phyloP scores from a whole-genome alignment of 2,797 vertebrate species.

The Acipenser ruthenus region DNA sequence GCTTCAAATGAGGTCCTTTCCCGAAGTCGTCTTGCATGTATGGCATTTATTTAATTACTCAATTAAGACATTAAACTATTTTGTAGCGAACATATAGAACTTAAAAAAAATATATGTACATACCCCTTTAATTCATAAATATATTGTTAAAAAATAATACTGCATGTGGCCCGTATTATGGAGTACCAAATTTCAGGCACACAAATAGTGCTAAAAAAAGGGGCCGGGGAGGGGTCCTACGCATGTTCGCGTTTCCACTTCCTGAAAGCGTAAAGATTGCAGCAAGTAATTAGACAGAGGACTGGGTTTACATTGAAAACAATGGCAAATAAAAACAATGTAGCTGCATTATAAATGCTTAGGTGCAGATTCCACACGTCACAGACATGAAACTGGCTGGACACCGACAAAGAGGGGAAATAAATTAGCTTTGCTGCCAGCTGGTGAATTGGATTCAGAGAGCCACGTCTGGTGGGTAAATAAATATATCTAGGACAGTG shows the following conservation, averaged over 20 bases:
- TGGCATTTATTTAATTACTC: too few relatives aligned
- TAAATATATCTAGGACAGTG: conserved; percentile 8
- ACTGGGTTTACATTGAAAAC: conserved; percentile 22
- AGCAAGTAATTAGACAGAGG: conserved; percentile 17
- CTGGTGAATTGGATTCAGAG: background rate
- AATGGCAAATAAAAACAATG: conserved; percentile 10
- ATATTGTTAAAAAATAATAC: too few relatives aligned
- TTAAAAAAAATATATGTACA: too few relatives aligned
- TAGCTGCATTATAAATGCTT: conserved; percentile 3
- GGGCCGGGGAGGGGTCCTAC: conserved; percentile 12
- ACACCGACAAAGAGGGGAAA: conserved; percentile 7
- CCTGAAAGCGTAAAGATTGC: conserved; percentile 21
- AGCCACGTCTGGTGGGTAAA: conserved; percentile 4
- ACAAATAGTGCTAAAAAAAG: background rate
- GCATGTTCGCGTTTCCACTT: conserved; percentile 10
- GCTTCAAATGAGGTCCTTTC: too few relatives aligned
- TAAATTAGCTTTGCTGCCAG: background rate
- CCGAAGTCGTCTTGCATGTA: too few relatives aligned
- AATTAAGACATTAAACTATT: too few relatives aligned
- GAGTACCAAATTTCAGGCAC: conserved; percentile 3
- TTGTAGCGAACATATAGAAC: too few relatives aligned
- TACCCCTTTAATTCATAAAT: too few relatives aligned
- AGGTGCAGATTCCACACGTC: background rate
- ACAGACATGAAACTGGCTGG: conserved; percentile 12
- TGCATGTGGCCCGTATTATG: too few relatives aligned